phyloP scores from a whole-genome alignment of 2,113 vertebrate species.

The Hippoglossus stenolepis region DNA sequence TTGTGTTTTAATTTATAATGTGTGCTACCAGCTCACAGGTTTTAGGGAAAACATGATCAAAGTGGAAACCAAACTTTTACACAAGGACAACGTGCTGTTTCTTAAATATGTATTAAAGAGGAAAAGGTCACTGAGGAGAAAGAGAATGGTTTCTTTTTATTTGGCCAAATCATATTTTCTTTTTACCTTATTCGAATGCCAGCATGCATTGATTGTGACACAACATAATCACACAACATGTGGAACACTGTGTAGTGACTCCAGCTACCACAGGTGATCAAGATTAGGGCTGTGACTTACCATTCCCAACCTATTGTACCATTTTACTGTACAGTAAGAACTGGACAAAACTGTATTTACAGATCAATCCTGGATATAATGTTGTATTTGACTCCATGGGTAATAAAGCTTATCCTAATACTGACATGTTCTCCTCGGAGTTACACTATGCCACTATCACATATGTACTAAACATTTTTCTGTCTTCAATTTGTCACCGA shows the following conservation, averaged over 20 bases:
- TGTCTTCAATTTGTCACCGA: no score
- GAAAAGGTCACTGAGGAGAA: not conserved
- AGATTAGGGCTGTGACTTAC: not conserved
- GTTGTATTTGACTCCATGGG: no score
- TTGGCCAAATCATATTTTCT: not conserved
- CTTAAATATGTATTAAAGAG: not conserved
- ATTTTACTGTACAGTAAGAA: not conserved
- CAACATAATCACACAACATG: not conserved
- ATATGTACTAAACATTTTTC: no score
- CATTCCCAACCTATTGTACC: not conserved
- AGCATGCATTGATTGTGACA: no score
- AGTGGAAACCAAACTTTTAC: slow-evolving; percentile 56
- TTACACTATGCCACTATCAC: no score
- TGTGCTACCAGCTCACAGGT: slow-evolving; percentile 50
- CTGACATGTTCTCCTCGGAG: no score
- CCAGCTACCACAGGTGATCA: not conserved
- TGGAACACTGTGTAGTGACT: not conserved
- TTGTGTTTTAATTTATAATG: slow-evolving; percentile 58
- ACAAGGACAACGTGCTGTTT: slow-evolving; percentile 3
- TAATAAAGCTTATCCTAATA: no score
- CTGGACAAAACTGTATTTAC: no score
- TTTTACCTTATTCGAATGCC: not conserved
- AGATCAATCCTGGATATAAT: no score
- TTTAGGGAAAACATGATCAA: slow-evolving; percentile 71
- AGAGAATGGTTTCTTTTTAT: not conserved